Evolutionary conservation across 2,797 vertebrate genomes (phyloP).

Genomic region (Microctenopoma stevenorrisi): DNA sequence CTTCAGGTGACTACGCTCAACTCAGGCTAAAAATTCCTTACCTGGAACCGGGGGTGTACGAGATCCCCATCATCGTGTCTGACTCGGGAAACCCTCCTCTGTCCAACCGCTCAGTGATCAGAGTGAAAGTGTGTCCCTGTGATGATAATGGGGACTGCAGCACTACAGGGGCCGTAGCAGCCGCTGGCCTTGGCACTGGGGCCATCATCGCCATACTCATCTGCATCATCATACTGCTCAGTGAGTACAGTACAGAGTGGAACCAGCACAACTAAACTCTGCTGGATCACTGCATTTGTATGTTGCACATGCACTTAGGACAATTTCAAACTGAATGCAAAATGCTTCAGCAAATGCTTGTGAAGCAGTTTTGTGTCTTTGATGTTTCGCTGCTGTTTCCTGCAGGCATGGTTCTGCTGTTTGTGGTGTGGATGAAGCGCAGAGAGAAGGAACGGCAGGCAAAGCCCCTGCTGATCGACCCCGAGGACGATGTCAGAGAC

Average conservation of each 20-base stretch:
- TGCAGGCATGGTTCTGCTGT: conserved; percentile 94
- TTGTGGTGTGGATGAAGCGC: conserved; percentile 95
- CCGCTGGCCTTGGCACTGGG: conserved; percentile 93
- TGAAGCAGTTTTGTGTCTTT: not conserved
- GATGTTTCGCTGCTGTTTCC: not conserved
- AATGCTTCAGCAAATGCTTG: not conserved
- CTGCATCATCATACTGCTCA: conserved; percentile 94
- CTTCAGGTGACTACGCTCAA: conserved; percentile 92
- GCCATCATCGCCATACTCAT: conserved; percentile 96
- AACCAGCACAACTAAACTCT: not conserved
- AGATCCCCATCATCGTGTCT: conserved; percentile 92
- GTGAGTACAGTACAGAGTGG: conserved; percentile 82
- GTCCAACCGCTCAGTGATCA: conserved; percentile 92
- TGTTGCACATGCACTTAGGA: no score
- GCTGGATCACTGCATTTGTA: not conserved
- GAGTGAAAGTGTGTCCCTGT: conserved; percentile 97
- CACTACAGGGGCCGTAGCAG: conserved; percentile 90
- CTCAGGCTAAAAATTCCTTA: conserved; percentile 91
- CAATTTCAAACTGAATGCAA: no score
- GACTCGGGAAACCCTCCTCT: conserved; percentile 97
- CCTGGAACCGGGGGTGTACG: conserved; percentile 91
- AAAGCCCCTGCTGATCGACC: conserved; percentile 97
- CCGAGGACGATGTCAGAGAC: conserved; percentile 97
- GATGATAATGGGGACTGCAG: conserved; percentile 96
- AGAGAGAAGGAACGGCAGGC: conserved; percentile 95